A percentile compares a stretch with the other conserved stretches of the same genome.
Evolutionary conservation across 2,113 vertebrate species (phyloP).

Genomic region (Bos indicus): DNA sequence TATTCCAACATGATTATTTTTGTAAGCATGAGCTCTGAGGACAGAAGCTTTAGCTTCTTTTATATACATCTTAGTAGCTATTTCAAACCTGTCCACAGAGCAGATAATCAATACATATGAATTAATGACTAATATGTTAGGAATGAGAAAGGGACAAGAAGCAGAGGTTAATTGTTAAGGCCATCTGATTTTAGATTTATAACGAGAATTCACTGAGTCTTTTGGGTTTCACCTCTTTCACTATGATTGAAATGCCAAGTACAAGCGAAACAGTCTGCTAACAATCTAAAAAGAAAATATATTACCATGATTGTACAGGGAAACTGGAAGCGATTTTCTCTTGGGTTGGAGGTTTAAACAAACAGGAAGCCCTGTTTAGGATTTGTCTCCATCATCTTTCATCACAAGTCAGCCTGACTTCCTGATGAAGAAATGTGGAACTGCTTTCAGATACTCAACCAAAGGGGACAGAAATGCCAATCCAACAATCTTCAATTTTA

Average conservation of each 20-base stretch:
- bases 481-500: neutral
- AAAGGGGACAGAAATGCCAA: neutral
- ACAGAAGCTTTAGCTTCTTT: neutral
- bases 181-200: neutral
- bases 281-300: conserved; percentile 52
- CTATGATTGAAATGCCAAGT: neutral
- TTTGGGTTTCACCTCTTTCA: neutral
- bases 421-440: conserved; percentile 48
- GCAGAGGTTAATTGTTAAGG: neutral
- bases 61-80: neutral
- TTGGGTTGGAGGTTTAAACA: conserved; percentile 52
- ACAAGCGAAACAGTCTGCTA: conserved; percentile 39
- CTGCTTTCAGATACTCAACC: neutral
- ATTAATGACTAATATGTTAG: neutral
- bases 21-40: neutral
- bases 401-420: conserved; percentile 46
- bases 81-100: neutral
- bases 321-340: conserved; percentile 56
- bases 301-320: neutral
- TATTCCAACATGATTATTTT: neutral
- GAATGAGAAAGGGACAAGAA: neutral
- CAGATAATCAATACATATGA: neutral
- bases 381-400: conserved; percentile 62
- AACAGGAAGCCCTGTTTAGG: conserved; percentile 57
- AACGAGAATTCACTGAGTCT: neutral